Conservation (phyloP, 2,113 vertebrate genomes). For the Prolemur simus region DNA sequence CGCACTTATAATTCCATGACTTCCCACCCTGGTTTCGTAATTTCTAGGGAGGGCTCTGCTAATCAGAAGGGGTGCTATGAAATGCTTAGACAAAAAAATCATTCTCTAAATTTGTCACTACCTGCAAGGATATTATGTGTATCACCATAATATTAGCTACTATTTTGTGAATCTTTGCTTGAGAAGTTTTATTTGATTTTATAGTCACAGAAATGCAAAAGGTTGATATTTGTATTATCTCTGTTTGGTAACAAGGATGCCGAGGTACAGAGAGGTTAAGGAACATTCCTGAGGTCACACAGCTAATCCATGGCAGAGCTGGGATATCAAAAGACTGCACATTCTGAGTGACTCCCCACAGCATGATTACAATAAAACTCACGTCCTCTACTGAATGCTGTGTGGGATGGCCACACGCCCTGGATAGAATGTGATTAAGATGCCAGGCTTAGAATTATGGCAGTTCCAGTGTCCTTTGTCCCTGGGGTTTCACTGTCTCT, state of each 20-base stretch:
- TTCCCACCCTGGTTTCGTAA: background rate
- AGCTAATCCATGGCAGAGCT: background rate
- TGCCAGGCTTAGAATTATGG: background rate
- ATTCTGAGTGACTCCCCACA: accelerated
- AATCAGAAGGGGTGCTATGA: background rate
- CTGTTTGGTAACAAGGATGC: background rate
- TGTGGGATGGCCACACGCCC: background rate
- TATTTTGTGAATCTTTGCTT: background rate
- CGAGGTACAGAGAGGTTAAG: background rate
- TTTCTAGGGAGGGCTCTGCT: background rate
- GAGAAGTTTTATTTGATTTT: background rate
- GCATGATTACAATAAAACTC: accelerated
- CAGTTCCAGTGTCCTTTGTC: background rate
- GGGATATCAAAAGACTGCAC: background rate
- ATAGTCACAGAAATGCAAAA: background rate
- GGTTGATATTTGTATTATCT: background rate
- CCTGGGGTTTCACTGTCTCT: background rate
- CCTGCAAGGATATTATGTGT: background rate
- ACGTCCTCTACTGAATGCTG: accelerated
- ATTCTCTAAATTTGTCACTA: background rate
- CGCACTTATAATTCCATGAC: constrained; percentile 62
- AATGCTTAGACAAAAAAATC: background rate
- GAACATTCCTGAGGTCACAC: background rate
- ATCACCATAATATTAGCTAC: background rate
- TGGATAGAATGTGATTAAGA: background rate